phyloP scores from a whole-genome alignment of 2,113 vertebrate species.

The Mormyrus iriodes region DNA sequence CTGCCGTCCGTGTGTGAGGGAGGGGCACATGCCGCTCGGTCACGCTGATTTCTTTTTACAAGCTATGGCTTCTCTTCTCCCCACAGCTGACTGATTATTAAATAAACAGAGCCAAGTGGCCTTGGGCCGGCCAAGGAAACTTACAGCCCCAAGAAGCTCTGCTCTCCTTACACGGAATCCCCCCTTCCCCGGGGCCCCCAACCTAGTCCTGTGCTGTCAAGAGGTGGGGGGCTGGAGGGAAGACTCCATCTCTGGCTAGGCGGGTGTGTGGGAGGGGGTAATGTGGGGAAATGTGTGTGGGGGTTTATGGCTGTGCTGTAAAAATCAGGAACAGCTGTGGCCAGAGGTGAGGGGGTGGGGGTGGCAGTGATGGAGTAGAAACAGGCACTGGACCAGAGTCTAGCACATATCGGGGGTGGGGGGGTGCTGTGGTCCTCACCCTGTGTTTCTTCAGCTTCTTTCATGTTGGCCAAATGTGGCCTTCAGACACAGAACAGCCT shows the following conservation, averaged over 20 bases:
- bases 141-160: conserved; percentile 38
- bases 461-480: not conserved
- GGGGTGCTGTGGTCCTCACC: not conserved
- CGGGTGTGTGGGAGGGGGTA: conserved; percentile 35
- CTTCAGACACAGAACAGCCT: not conserved
- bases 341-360: conserved; percentile 6
- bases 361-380: not conserved
- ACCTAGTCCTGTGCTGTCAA: conserved; percentile 46
- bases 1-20: not conserved
- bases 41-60: conserved; percentile 64
- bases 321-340: conserved; percentile 38
- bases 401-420: too few species aligned
- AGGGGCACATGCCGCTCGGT: conserved; percentile 47
- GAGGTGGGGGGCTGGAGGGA: conserved; percentile 22
- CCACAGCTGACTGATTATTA: conserved; percentile 68
- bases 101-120: conserved; percentile 68
- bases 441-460: not conserved
- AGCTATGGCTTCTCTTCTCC: conserved; percentile 65
- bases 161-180: conserved; percentile 21
- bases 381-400: not conserved
- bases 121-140: conserved; percentile 43
- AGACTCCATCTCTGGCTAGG: conserved; percentile 18
- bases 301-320: conserved; percentile 45
- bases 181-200: conserved; percentile 43
- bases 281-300: conserved; percentile 36